Evolutionary conservation across 2,888 invertebrate genomes (phyloP).

Genomic region (Trichacis sp.): DNA sequence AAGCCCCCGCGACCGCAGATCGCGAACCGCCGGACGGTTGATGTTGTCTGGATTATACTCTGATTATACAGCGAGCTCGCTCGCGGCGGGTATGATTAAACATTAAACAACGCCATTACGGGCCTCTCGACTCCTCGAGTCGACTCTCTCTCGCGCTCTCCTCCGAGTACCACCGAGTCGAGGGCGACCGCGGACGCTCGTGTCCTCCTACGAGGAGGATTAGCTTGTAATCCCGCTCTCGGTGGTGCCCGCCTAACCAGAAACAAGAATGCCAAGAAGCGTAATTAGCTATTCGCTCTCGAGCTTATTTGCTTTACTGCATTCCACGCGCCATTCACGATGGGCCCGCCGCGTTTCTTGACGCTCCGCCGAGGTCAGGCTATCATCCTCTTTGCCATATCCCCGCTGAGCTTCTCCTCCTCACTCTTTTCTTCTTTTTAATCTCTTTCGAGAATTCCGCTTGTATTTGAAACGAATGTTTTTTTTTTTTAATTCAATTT

Average conservation of each 20-base stretch:
- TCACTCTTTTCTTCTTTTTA: constrained; percentile 17
- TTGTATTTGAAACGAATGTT: no score
- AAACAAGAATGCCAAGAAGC: constrained; percentile 67
- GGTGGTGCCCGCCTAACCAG: constrained; percentile 58
- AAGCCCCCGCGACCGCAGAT: constrained; percentile 44
- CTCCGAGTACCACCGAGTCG: no score
- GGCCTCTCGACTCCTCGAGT: no score
- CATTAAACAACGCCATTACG: constrained; percentile 68
- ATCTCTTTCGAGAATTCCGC: constrained; percentile 1
- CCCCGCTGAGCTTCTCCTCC: constrained; percentile 32
- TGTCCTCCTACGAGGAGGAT: constrained; percentile 66
- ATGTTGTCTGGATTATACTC: constrained; percentile 68
- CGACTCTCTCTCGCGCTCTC: no score
- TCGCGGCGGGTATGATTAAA: constrained; percentile 65
- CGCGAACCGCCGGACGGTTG: constrained; percentile 44
- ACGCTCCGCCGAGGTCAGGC: constrained; percentile 31
- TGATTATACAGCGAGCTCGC: constrained; percentile 64
- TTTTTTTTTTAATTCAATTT: no score
- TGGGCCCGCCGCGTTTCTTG: constrained; percentile 20
- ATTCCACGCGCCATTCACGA: constrained; percentile 58
- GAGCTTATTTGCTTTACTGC: constrained; percentile 63
- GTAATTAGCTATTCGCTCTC: constrained; percentile 66
- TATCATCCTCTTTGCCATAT: constrained; percentile 33
- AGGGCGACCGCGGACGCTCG: constrained; percentile 65
- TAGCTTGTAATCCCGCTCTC: constrained; percentile 59